Percentiles rank a stretch among this genome's conserved stretches.
Evolutionary conservation across 2,113 vertebrate species (phyloP).

Genomic region (Scortum barcoo): DNA sequence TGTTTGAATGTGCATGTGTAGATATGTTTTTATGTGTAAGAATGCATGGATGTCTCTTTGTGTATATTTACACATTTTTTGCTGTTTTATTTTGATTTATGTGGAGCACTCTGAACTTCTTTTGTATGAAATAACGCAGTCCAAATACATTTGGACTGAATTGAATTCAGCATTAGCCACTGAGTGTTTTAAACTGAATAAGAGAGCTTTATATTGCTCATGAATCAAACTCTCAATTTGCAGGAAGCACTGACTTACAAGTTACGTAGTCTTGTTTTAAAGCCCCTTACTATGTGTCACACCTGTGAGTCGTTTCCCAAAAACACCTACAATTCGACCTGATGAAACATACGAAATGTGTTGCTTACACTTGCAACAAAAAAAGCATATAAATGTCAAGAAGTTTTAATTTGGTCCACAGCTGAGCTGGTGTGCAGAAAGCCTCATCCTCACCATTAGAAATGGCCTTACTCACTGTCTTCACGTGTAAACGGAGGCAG

Average conservation of each 20-base stretch:
- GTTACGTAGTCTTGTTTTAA: not conserved
- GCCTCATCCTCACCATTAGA: not conserved
- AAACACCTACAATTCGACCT: not conserved
- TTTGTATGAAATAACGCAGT: too few relatives aligned
- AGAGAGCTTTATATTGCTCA: not conserved
- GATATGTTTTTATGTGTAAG: too few relatives aligned
- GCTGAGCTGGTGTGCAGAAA: not conserved
- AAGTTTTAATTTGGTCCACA: not conserved
- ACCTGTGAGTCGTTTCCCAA: not conserved
- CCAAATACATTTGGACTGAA: too few relatives aligned
- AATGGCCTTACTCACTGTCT: not conserved
- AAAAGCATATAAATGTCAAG: not conserved
- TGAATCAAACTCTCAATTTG: not conserved
- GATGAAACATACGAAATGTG: not conserved
- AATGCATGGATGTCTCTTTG: too few relatives aligned
- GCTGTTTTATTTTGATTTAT: too few relatives aligned
- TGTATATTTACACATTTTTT: too few relatives aligned
- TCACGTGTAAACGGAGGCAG: slow-evolving; percentile 10
- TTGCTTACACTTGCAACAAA: not conserved
- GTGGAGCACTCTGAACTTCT: too few relatives aligned
- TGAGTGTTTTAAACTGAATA: not conserved
- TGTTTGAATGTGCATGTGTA: too few relatives aligned
- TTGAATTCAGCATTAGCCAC: too few relatives aligned
- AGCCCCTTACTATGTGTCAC: not conserved
- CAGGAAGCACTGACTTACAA: too few relatives aligned